A percentile compares a stretch with the other conserved stretches of the same genome.
Conservation (phyloP, 1,140 invertebrate genomes). For the Heliconius eleuchia region DNA sequence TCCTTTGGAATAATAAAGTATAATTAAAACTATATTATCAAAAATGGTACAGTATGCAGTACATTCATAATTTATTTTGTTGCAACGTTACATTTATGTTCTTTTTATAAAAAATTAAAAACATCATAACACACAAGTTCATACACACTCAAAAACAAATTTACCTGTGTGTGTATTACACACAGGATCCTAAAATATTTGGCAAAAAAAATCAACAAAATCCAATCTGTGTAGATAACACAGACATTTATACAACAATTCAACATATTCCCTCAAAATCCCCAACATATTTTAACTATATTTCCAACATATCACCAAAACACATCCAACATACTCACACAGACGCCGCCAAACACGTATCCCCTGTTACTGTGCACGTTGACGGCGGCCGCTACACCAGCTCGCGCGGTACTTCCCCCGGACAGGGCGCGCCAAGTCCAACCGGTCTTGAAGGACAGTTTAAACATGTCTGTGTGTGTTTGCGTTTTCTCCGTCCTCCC, state of each 20-base stretch:
- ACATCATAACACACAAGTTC: background rate
- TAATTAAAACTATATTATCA: too few relatives aligned
- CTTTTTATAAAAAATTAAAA: background rate
- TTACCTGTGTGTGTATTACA: constrained; percentile 15
- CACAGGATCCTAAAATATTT: background rate
- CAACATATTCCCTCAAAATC: too few relatives aligned
- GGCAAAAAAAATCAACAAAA: too few relatives aligned
- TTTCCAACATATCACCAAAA: too few relatives aligned
- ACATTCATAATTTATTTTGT: too few relatives aligned
- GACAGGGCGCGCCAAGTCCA: constrained; percentile 52
- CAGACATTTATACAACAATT: too few relatives aligned
- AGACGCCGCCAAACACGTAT: constrained; percentile 82
- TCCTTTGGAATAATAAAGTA: constrained; percentile 77
- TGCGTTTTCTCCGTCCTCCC: constrained; percentile 90
- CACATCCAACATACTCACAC: constrained; percentile 50
- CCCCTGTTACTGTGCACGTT: constrained; percentile 83
- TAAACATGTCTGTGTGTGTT: constrained; percentile 92
- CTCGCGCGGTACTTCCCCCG: constrained; percentile 49
- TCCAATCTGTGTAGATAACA: too few relatives aligned
- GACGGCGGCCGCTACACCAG: constrained; percentile 55
- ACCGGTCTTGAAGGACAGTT: constrained; percentile 83
- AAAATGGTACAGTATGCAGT: too few relatives aligned
- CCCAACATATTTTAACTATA: too few relatives aligned
- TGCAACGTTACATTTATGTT: too few relatives aligned
- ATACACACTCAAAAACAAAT: background rate